Evolutionary conservation across 1,140 invertebrate genomes (phyloP), one percentile per base, ranked within the genome.

Genomic region (Drosophila grimshawi): DNA sequence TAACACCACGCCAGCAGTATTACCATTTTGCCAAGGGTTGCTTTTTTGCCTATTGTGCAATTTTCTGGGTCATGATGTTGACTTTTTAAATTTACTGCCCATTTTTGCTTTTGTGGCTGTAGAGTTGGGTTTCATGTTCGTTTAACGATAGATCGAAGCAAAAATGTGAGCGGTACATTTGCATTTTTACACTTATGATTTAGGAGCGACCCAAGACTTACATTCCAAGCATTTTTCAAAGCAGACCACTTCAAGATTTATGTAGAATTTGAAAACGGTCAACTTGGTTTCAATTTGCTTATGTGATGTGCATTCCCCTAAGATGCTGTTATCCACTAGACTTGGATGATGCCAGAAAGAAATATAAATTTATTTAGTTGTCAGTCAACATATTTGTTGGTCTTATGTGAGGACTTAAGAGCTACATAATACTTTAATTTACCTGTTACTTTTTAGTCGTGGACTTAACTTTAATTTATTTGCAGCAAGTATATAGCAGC

Each of bases 31-130:
- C 32, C 29, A 39, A 57, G 43, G 48, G 35, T 62, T 77, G 66
- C 72, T 60, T 77, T 77, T 74, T 63, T 64, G 81, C 59, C 80
- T 86, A 70, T 77, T 86, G 73, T 81, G 81, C 74, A 75, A 67
- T 74, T 81, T 86, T 86, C 64, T 78, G 81, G 74, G 48, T 68
- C 71, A 83, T 83, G 76, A 77, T 71, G 76, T 75, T 73, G 76
- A 67, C 76, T 86, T 86, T 86, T 76, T 66, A 61, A 62, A 80
- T 81, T 79, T 72, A 67, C 59, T 68, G 68, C 53, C 56, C 65
- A 61, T 79, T 80, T 73, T 70, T 64, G 43, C 48, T 67, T 19
- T 56, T 76, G 49, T 48, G 46, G 67, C 52, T 72, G 19, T 19
- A 19, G 19, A 19, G 19, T 78, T 59, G 62, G 72, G 37, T 86